Percentiles rank a stretch among this genome's conserved stretches.
Conservation (phyloP, 2,113 vertebrate genomes). For the Chloropsis cyanopogon region DNA sequence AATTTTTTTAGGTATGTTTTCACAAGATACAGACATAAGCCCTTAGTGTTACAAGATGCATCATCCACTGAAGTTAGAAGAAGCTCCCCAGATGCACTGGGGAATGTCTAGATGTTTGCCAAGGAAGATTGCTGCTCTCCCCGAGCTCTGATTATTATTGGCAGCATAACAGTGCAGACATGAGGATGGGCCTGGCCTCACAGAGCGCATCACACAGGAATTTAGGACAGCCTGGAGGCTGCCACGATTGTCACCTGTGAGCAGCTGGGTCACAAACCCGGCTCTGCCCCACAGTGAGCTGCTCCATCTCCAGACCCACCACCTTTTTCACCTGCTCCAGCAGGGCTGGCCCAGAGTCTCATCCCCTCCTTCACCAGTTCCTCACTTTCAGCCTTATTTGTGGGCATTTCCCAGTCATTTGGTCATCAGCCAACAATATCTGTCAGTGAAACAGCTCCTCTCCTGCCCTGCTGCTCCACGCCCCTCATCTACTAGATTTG, state of each 20-base stretch:
- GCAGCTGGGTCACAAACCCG: neutral
- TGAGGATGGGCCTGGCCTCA: neutral
- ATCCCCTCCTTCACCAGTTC: neutral
- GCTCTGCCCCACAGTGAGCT: neutral
- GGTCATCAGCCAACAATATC: neutral
- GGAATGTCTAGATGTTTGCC: neutral
- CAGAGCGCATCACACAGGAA: neutral
- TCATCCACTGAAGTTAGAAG: neutral
- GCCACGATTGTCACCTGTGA: fast-evolving
- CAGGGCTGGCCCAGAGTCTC: neutral
- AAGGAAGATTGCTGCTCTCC: neutral
- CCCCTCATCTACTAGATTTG: neutral
- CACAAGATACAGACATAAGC: neutral
- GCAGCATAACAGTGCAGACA: neutral
- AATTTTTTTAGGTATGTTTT: neutral
- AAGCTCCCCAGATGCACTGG: neutral
- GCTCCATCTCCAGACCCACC: neutral
- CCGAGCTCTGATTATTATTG: neutral
- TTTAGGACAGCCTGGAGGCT: neutral
- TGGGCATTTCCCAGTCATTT: neutral
- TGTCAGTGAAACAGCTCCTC: neutral
- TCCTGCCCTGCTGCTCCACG: fast-evolving
- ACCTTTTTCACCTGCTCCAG: neutral
- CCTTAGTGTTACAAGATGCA: neutral
- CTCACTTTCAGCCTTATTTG: neutral